phyloP scores from a whole-genome alignment of 2,888 invertebrate species.

The Diogma glabrata region DNA sequence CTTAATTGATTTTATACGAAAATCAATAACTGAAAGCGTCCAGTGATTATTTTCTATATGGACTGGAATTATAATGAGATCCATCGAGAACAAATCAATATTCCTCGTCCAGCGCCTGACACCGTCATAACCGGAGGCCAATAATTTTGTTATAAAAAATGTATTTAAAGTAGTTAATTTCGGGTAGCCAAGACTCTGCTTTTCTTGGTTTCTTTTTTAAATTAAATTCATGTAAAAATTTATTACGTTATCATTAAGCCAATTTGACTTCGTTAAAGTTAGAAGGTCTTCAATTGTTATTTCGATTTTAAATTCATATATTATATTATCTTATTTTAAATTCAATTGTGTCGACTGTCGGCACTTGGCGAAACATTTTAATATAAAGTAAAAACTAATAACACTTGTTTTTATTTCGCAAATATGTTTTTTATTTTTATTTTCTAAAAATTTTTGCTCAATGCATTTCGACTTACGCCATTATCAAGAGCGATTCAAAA shows the following conservation, averaged over 20 bases:
- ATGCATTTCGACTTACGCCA: too few relatives aligned
- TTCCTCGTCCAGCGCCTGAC: conserved; percentile 86
- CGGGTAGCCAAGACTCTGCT: conserved; percentile 48
- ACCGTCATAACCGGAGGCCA: conserved; percentile 64
- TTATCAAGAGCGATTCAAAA: too few relatives aligned
- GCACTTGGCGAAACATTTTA: too few relatives aligned
- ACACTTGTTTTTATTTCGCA: too few relatives aligned
- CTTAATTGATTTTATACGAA: conserved; percentile 55
- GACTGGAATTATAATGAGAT: conserved; percentile 80
- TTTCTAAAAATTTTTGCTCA: too few relatives aligned
- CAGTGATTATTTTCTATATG: conserved; percentile 96
- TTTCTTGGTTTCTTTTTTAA: conserved; percentile 56
- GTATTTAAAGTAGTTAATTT: conserved; percentile 85
- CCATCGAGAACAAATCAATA: conserved; percentile 66
- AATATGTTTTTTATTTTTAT: too few relatives aligned
- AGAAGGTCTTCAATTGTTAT: conserved; percentile 69
- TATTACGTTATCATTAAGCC: conserved; percentile 94
- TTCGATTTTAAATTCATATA: too few relatives aligned
- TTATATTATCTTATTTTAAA: too few relatives aligned
- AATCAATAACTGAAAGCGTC: conserved; percentile 85
- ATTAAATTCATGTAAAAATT: conserved; percentile 95
- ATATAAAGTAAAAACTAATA: too few relatives aligned
- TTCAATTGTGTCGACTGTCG: too few relatives aligned
- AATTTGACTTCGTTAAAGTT: conserved; percentile 71
- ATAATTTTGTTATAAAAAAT: conserved; percentile 83